A percentile compares a stretch with the other conserved stretches of the same genome.
Conservation (phyloP, 1,140 invertebrate species). For the Heliconius congener region DNA sequence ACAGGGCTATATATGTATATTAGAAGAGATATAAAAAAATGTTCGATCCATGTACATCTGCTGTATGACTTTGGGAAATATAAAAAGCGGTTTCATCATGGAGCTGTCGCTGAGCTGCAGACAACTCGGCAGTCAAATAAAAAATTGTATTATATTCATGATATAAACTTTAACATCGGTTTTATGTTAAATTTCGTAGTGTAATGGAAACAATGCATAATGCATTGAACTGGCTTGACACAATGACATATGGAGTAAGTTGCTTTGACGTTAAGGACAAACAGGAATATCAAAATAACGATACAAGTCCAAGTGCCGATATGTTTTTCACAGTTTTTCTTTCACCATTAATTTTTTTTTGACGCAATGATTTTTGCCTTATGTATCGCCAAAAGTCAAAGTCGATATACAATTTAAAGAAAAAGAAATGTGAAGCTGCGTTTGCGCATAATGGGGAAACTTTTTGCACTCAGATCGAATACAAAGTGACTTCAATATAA, state of each 20-base stretch:
- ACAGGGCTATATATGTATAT: constrained; percentile 4
- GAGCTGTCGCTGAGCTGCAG: constrained; percentile 40
- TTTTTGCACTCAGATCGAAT: constrained; percentile 71
- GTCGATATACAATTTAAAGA: constrained; percentile 65
- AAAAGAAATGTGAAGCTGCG: constrained; percentile 51
- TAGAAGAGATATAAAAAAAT: constrained; percentile 24
- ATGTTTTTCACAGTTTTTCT: constrained; percentile 65
- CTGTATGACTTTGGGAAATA: constrained; percentile 29
- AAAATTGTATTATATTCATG: constrained; percentile 76
- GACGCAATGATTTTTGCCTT: constrained; percentile 54
- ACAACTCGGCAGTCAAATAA: constrained; percentile 49
- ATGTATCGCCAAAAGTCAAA: constrained; percentile 56
- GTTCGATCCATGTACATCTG: constrained; percentile 40
- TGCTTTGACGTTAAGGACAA: constrained; percentile 66
- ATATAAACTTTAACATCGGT: constrained; percentile 74
- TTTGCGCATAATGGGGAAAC: constrained; percentile 72
- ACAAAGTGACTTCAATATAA: constrained; percentile 64
- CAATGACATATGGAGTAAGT: constrained; percentile 73
- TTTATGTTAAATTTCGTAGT: constrained; percentile 79
- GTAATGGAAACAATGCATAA: constrained; percentile 79
- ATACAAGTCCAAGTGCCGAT: constrained; percentile 47
- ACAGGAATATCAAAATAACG: constrained; percentile 62
- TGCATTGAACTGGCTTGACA: constrained; percentile 67
- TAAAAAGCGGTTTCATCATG: constrained; percentile 57
- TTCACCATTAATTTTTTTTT: constrained; percentile 55